Conservation (phyloP, 2,888 invertebrate species). For the Xanthia icteritia region DNA sequence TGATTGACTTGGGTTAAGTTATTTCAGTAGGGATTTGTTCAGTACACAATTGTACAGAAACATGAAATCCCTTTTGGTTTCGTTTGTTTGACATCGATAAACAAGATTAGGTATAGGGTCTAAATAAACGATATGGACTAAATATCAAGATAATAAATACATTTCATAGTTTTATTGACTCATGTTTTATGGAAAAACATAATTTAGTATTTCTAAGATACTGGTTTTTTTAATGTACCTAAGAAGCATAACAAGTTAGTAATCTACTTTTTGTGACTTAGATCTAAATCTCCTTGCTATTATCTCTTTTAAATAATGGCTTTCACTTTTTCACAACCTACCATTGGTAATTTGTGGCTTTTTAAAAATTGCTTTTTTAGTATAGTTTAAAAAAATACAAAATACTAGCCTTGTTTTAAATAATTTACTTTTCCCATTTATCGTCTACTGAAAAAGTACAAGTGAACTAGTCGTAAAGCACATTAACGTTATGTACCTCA, state of each 20-base stretch:
- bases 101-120: too few species aligned
- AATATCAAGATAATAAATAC: too few species aligned
- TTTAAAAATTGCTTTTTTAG: too few species aligned
- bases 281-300: too few species aligned
- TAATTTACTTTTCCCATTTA: not conserved
- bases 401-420: not conserved
- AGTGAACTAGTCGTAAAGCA: not conserved
- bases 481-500: not conserved
- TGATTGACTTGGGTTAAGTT: not conserved
- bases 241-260: too few species aligned
- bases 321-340: not conserved
- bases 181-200: too few species aligned
- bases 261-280: too few species aligned
- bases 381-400: too few species aligned
- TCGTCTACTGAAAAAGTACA: not conserved
- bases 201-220: too few species aligned
- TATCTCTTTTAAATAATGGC: not conserved
- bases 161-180: not conserved
- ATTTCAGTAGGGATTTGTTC: slow-evolving; percentile 6
- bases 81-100: not conserved
- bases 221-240: too few species aligned
- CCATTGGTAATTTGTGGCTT: not conserved
- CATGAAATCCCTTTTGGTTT: not conserved
- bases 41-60: not conserved
- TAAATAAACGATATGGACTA: too few species aligned